Evolutionary conservation across 1,140 invertebrate species (phyloP).

Genomic region (Drosophila sturtevanti): DNA sequence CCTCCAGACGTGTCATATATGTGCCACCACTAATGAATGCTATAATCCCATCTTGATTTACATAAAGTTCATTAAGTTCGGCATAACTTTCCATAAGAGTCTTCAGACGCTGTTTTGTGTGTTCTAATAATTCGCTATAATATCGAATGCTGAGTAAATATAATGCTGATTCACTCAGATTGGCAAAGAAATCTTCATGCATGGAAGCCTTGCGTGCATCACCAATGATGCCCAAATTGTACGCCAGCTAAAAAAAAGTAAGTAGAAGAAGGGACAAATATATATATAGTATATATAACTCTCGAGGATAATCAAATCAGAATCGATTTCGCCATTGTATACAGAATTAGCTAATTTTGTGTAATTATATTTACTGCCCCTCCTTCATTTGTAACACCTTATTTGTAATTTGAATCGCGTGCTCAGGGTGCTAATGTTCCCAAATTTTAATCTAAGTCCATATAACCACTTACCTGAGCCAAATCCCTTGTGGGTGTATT

Average conservation of each 20-base stretch:
- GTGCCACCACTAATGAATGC: constrained; percentile 77
- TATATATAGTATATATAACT: neutral
- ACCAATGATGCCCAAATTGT: constrained; percentile 72
- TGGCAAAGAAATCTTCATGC: constrained; percentile 82
- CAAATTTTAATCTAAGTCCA: neutral
- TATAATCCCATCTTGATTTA: constrained; percentile 79
- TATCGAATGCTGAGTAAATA: constrained; percentile 69
- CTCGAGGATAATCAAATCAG: neutral
- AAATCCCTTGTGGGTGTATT: constrained; percentile 77
- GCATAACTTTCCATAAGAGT: constrained; percentile 65
- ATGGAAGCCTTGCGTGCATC: constrained; percentile 79
- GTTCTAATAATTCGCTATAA: constrained; percentile 72
- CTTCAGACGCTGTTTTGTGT: constrained; percentile 65
- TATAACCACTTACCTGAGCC: constrained; percentile 52
- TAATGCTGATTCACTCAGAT: constrained; percentile 72
- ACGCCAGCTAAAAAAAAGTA: constrained; percentile 53
- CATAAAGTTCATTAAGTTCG: constrained; percentile 70
- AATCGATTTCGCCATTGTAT: neutral
- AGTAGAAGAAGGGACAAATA: neutral
- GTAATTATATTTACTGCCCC: neutral
- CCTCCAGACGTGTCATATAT: constrained; percentile 75
- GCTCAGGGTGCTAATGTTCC: constrained; percentile 24
- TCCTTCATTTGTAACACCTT: neutral
- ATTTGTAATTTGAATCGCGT: neutral
- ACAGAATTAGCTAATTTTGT: neutral